phyloP scores from a whole-genome alignment of 2,113 vertebrate genomes.

The Uria aalge region DNA sequence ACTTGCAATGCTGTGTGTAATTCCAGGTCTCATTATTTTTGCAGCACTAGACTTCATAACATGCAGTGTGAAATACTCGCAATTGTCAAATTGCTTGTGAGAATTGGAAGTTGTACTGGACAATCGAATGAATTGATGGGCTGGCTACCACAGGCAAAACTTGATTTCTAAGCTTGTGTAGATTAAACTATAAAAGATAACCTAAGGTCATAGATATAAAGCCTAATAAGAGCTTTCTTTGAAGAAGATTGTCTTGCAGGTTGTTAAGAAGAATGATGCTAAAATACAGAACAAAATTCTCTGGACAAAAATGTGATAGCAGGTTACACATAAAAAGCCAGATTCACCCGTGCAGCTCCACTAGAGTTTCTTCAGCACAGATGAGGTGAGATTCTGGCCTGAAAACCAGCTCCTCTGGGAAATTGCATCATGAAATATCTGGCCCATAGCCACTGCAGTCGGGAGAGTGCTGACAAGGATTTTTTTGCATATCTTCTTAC shows the following conservation, averaged over 20 bases:
- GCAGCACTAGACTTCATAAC: not conserved
- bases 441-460: not conserved
- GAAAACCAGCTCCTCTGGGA: conserved; percentile 10
- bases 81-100: conserved; percentile 60
- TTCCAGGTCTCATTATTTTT: conserved; percentile 23
- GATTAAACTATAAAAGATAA: conserved; percentile 37
- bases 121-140: conserved; percentile 45
- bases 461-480: not conserved
- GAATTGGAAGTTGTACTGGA: conserved; percentile 50
- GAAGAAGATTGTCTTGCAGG: conserved; percentile 42
- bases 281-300: conserved; percentile 42
- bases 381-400: conserved; percentile 6
- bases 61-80: not conserved
- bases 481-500: conserved; percentile 3
- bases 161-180: conserved; percentile 47
- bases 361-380: not conserved
- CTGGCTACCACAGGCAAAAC: conserved; percentile 41
- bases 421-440: not conserved
- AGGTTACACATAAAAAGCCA: conserved; percentile 1
- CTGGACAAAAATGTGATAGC: not conserved
- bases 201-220: conserved; percentile 51
- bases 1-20: not conserved
- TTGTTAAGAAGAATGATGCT: conserved; percentile 44
- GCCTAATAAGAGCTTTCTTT: conserved; percentile 44
- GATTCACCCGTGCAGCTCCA: not conserved